Conservation (phyloP, 2,797 vertebrate genomes). For the Numenius phaeopus region DNA sequence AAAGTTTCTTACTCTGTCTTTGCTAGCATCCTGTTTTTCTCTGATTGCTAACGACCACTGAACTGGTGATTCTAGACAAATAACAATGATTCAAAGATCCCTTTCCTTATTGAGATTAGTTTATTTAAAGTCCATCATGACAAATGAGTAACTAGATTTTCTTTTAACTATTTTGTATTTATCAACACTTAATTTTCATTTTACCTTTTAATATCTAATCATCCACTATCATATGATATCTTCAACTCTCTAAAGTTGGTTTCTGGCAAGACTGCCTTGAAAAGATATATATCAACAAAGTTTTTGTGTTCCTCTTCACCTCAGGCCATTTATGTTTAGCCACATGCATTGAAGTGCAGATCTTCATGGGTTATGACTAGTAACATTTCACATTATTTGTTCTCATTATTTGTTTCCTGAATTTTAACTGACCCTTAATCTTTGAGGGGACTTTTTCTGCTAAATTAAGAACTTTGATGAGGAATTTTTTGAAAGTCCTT, state of each 20-base stretch:
- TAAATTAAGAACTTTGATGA: neutral
- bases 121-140: neutral
- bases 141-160: neutral
- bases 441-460: neutral
- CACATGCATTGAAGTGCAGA: neutral
- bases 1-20: neutral
- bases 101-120: neutral
- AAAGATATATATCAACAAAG: neutral
- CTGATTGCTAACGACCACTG: neutral
- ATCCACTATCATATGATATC: neutral
- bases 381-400: neutral
- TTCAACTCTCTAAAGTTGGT: neutral
- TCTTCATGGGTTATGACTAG: neutral
- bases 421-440: neutral
- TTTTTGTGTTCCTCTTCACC: neutral
- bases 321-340: neutral
- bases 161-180: neutral
- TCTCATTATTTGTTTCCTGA: neutral
- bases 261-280: neutral
- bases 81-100: neutral
- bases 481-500: neutral
- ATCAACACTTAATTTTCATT: neutral
- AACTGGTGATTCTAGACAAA: neutral
- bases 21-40: neutral
- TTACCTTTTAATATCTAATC: neutral